Conservation (phyloP, 2,888 invertebrate species). For the Lasioglossum pauxillum region DNA sequence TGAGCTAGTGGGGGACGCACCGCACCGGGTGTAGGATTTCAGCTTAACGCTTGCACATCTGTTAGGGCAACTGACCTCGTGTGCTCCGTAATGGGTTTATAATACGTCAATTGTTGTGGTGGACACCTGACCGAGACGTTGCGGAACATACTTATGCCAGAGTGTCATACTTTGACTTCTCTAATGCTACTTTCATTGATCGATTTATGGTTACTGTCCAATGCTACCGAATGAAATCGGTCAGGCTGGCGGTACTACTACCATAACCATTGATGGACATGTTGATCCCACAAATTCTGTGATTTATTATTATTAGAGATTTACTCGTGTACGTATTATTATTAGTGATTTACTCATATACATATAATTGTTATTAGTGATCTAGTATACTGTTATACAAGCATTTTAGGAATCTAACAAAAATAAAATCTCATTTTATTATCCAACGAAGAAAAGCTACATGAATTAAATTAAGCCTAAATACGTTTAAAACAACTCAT, state of each 20-base stretch:
- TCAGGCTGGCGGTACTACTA: not conserved
- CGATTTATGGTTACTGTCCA: not conserved
- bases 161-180: not conserved
- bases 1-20: not conserved
- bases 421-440: not conserved
- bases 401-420: not conserved
- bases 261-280: not conserved
- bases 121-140: conserved; percentile 11
- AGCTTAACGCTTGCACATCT: conserved; percentile 8
- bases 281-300: not conserved
- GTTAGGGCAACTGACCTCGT: conserved; percentile 11
- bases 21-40: not conserved
- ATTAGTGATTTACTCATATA: not conserved
- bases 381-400: not conserved
- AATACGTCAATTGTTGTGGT: conserved; percentile 10
- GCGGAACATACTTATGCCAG: conserved; percentile 5
- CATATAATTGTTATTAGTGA: too few species aligned
- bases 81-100: conserved; percentile 5
- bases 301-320: not conserved
- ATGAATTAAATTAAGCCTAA: not conserved
- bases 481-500: not conserved
- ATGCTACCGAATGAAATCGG: not conserved
- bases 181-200: not conserved
- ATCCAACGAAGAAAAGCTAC: not conserved
- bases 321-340: not conserved